phyloP scores from a whole-genome alignment of 2,113 vertebrate genomes.

The Bombycilla garrulus region DNA sequence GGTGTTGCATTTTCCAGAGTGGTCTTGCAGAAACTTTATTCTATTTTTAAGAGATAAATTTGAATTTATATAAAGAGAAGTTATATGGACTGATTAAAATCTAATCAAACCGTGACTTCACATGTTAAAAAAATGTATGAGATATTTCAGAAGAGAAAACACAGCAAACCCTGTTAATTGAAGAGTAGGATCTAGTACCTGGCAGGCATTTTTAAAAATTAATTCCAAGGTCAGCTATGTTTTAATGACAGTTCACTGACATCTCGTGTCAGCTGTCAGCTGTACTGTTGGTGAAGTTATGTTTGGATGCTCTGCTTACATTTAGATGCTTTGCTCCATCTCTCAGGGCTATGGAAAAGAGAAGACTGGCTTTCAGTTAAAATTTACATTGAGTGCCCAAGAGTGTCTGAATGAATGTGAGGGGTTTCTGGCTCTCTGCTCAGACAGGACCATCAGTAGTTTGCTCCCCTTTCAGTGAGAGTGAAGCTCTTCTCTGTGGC shows the following conservation, averaged over 20 bases:
- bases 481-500: background rate
- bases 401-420: background rate
- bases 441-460: rapidly evolving
- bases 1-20: background rate
- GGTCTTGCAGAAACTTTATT: background rate
- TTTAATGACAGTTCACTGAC: background rate
- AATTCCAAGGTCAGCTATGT: background rate
- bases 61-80: background rate
- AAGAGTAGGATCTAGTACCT: background rate
- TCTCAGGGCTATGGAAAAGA: background rate
- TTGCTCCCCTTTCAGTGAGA: background rate
- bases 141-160: background rate
- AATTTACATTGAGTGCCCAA: background rate
- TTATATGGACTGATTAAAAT: background rate
- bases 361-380: background rate
- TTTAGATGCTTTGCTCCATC: background rate
- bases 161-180: background rate
- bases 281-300: background rate
- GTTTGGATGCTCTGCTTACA: background rate
- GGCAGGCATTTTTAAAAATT: background rate
- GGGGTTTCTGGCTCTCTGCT: background rate
- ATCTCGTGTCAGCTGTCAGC: background rate
- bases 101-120: background rate
- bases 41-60: background rate
- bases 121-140: background rate